Evolutionary conservation across 1,140 invertebrate species (phyloP).

Genomic region (Drosophila ironensis): DNA sequence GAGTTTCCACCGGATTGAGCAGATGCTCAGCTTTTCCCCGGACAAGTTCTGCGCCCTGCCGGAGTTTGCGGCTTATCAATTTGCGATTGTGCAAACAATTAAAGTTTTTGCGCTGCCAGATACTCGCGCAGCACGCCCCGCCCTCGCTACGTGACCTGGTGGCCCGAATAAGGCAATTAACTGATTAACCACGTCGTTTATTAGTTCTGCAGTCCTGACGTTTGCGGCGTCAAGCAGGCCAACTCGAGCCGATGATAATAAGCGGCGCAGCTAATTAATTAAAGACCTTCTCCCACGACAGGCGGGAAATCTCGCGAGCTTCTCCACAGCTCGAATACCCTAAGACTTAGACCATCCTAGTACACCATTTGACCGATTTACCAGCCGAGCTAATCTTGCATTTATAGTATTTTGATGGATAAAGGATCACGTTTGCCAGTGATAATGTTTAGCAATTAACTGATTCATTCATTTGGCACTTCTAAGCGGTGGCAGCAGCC

Average conservation of each 20-base stretch:
- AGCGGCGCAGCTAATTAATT: constrained; percentile 36
- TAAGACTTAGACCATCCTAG: too few species aligned
- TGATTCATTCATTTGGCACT: too few species aligned
- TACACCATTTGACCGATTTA: too few species aligned
- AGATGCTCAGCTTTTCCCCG: constrained; percentile 1
- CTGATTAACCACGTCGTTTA: constrained; percentile 30
- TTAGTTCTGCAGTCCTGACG: neutral
- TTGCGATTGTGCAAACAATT: constrained; percentile 54
- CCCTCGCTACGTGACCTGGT: constrained; percentile 24
- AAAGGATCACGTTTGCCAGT: too few species aligned
- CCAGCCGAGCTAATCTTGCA: too few species aligned
- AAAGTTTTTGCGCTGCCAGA: constrained; percentile 24
- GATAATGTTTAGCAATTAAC: too few species aligned
- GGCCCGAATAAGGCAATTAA: constrained; percentile 33
- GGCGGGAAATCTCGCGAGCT: neutral
- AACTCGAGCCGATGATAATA: neutral
- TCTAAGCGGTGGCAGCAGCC: too few species aligned
- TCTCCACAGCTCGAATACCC: too few species aligned
- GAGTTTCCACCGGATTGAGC: constrained; percentile 7
- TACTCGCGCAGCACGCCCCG: constrained; percentile 21
- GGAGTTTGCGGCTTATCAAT: constrained; percentile 29
- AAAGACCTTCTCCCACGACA: neutral
- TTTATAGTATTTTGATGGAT: too few species aligned
- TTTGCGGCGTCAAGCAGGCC: constrained; percentile 8
- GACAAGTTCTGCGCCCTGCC: neutral